Percentiles rank a stretch among this genome's conserved stretches.
Evolutionary conservation across 2,888 invertebrate genomes (phyloP).

Genomic region (Leucoma salicis): DNA sequence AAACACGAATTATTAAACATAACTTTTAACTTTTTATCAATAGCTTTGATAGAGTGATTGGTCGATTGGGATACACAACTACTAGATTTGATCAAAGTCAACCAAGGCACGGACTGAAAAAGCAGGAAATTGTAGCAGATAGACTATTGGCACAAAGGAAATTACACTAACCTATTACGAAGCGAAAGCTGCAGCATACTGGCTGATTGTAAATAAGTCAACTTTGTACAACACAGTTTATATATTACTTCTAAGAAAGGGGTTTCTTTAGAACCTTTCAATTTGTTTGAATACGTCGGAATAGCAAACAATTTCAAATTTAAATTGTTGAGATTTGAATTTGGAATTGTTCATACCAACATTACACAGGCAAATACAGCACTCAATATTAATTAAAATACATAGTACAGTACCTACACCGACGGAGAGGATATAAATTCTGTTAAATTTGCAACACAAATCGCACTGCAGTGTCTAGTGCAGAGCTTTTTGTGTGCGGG

Average conservation of each 20-base stretch:
- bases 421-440: conserved; percentile 39
- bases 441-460: conserved; percentile 77
- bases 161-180: conserved; percentile 46
- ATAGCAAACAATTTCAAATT: too few species aligned
- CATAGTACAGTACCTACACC: conserved; percentile 21
- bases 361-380: conserved; percentile 16
- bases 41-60: too few species aligned
- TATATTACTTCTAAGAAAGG: too few species aligned
- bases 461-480: conserved; percentile 80
- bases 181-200: conserved; percentile 29
- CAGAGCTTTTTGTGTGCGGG: conserved; percentile 79
- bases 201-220: conserved; percentile 10
- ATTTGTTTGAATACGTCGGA: too few species aligned
- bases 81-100: too few species aligned
- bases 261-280: too few species aligned
- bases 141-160: conserved; percentile 67
- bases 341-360: too few species aligned
- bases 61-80: too few species aligned
- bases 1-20: too few species aligned
- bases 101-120: too few species aligned
- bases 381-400: conserved; percentile 18
- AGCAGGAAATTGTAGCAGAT: conserved; percentile 59
- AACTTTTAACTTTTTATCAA: too few species aligned
- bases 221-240: background rate
- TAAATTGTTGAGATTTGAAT: too few species aligned